These are phyloP conservation scores for Hylomyscus alleni DNA, from an alignment of 2,797 vertebrate species.

Conservation along the genomic window DNA sequence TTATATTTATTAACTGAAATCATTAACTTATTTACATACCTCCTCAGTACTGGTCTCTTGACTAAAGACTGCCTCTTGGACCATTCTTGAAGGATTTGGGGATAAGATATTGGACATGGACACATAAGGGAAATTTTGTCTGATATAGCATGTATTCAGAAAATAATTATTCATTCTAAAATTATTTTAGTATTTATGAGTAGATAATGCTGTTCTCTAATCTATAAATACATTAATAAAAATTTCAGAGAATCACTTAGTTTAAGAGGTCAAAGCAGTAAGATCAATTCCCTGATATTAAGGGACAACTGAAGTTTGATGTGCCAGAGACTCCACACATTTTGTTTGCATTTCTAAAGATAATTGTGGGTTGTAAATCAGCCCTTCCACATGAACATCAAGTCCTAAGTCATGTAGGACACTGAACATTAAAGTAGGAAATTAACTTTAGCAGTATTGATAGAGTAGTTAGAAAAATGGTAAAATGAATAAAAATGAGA, in stretches of 20 bases:
- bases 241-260: background rate
- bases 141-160: background rate
- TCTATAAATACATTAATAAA: background rate
- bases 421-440: background rate
- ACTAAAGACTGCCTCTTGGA: background rate
- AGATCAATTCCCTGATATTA: background rate
- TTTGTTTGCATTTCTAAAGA: background rate
- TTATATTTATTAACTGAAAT: background rate
- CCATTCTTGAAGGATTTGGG: background rate
- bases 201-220: background rate
- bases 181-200: background rate
- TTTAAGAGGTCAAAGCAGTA: background rate
- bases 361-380: background rate
- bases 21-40: background rate
- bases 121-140: background rate
- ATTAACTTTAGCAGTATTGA: background rate
- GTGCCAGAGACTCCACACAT: background rate
- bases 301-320: background rate
- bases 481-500: background rate
- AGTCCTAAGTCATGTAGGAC: background rate
- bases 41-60: background rate
- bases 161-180: constrained; percentile 1
- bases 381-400: background rate
- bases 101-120: background rate
- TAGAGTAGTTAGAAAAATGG: background rate